A percentile compares a stretch with the other conserved stretches of the same genome.
Conservation (phyloP, 2,797 vertebrate genomes). For the Uromys caudimaculatus region DNA sequence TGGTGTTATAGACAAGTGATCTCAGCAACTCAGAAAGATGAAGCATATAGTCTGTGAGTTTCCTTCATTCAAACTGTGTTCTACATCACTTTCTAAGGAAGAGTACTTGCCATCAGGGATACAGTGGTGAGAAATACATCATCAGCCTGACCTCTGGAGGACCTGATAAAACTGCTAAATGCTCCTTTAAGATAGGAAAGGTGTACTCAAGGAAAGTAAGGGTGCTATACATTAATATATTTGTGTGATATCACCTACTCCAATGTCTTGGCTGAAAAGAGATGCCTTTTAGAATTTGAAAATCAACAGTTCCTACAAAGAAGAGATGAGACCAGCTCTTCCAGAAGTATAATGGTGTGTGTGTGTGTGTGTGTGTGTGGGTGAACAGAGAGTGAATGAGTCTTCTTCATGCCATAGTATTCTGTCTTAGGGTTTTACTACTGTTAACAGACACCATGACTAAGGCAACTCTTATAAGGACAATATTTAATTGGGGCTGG, state of each 20-base stretch:
- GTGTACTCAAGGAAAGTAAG: neutral
- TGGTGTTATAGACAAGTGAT: neutral
- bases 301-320: neutral
- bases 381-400: neutral
- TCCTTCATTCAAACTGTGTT: neutral
- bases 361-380: too few species aligned
- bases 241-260: neutral
- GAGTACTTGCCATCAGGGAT: neutral
- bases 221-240: neutral
- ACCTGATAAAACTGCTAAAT: neutral
- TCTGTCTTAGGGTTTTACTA: too few species aligned
- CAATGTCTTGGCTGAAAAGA: neutral
- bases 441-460: too few species aligned
- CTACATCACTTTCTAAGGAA: neutral
- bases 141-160: neutral
- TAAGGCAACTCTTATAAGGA: too few species aligned
- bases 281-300: neutral
- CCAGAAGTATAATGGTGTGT: too few species aligned
- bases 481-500: too few species aligned
- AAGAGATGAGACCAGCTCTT: rapidly evolving
- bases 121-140: neutral
- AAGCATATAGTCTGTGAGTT: neutral
- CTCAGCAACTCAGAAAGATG: neutral
- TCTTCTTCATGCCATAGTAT: neutral
- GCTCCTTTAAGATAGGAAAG: too few species aligned